Evolutionary conservation across 2,888 invertebrate species (phyloP).

Genomic region (Balanococcus diminutus): DNA sequence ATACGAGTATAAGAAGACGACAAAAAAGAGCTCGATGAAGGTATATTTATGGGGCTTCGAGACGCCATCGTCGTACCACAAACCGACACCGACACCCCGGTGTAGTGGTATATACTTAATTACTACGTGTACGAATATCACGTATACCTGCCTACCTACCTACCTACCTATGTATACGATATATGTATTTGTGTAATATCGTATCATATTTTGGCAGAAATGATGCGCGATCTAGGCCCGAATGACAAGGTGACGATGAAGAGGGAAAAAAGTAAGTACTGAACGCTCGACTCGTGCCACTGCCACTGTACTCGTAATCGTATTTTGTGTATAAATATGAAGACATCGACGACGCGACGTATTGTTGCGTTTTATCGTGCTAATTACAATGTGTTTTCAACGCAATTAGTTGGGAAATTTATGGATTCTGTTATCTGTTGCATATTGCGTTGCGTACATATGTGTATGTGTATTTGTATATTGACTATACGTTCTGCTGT

Average conservation of each 20-base stretch:
- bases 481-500: no score
- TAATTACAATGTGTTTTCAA: not conserved
- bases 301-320: not conserved
- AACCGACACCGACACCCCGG: not conserved
- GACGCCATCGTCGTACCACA: not conserved
- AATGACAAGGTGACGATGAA: not conserved
- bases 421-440: not conserved
- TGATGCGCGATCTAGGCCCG: not conserved
- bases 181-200: not conserved
- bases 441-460: not conserved
- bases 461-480: not conserved
- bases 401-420: not conserved
- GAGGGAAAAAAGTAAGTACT: not conserved
- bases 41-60: conserved; percentile 33
- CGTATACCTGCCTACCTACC: no score
- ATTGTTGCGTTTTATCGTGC: not conserved
- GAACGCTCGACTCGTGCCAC: no score
- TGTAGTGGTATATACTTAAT: no score
- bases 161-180: no score
- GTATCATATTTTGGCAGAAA: not conserved
- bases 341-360: not conserved
- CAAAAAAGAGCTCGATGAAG: not conserved
- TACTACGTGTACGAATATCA: no score
- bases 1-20: not conserved
- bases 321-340: not conserved